Evolutionary conservation across 2,797 vertebrate species (phyloP).

Genomic region (Premnoplex brunnescens): DNA sequence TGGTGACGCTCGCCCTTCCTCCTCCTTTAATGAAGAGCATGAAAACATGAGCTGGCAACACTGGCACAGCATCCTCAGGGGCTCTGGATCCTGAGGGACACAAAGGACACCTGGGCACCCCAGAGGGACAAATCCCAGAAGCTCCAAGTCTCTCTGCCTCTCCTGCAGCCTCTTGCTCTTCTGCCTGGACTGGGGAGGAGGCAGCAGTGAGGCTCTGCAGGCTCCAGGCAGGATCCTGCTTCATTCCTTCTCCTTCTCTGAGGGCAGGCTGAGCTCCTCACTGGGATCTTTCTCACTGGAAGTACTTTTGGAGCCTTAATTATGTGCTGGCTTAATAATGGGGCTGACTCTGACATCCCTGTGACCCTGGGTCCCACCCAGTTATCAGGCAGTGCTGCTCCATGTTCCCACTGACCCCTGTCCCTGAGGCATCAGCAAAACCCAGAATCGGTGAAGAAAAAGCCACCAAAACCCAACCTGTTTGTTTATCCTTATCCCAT

Average conservation of each 20-base stretch:
- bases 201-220: not conserved
- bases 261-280: not conserved
- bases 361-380: not conserved
- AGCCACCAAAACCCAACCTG: not conserved
- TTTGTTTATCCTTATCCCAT: not conserved
- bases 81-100: accelerated
- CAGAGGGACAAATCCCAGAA: not conserved
- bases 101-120: not conserved
- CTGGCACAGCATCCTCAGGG: not conserved
- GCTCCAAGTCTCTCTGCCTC: not conserved
- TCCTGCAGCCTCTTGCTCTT: not conserved
- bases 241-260: not conserved
- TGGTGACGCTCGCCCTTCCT: not conserved
- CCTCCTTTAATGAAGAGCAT: not conserved
- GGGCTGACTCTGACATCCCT: not conserved
- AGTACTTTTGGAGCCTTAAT: not conserved
- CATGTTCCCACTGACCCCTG: not conserved
- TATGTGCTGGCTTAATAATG: not conserved
- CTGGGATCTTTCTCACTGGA: not conserved
- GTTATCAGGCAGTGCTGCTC: not conserved
- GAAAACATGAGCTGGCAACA: not conserved
- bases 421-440: not conserved
- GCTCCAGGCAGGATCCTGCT: not conserved
- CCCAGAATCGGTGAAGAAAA: not conserved
- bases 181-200: not conserved